Evolutionary conservation across 2,888 invertebrate species (phyloP).

Genomic region (Epinotia nisella): DNA sequence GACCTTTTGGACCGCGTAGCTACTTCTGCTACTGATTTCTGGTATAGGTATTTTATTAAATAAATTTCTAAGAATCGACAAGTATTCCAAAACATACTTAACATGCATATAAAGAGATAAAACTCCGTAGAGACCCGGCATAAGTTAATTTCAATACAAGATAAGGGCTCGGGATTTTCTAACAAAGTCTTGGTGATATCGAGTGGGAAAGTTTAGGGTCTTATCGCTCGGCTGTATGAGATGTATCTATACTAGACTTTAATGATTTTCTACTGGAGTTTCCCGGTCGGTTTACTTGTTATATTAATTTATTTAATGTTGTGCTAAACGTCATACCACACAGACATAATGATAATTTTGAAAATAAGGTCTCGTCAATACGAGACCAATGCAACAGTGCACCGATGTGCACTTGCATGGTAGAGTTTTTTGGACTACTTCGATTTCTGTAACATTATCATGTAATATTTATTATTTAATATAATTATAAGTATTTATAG

Average conservation of each 20-base stretch:
- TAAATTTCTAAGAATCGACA: neutral
- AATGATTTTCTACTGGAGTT: neutral
- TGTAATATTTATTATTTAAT: too few species aligned
- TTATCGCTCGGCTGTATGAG: conserved; percentile 11
- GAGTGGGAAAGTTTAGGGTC: conserved; percentile 22
- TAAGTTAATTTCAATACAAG: conserved; percentile 40
- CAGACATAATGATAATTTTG: too few species aligned
- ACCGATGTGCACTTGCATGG: too few species aligned
- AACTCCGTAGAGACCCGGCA: conserved; percentile 11
- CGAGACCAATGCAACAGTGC: too few species aligned
- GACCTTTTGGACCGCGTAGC: too few species aligned
- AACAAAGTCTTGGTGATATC: conserved; percentile 27
- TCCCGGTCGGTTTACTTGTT: neutral
- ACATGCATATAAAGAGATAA: conserved; percentile 20
- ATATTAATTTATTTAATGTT: neutral
- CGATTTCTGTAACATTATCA: too few species aligned
- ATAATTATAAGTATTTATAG: too few species aligned
- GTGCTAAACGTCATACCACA: too few species aligned
- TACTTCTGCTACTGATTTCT: too few species aligned
- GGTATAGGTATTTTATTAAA: too few species aligned
- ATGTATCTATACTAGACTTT: conserved; percentile 11
- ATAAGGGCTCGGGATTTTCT: conserved; percentile 5
- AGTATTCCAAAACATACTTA: conserved; percentile 2
- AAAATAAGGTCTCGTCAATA: too few species aligned
- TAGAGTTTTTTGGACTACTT: too few species aligned